Percentiles rank a stretch among this genome's conserved stretches.
These are phyloP conservation scores for Calidris pygmaea DNA, from an alignment of 2,113 vertebrate species.

Conservation along the genomic window DNA sequence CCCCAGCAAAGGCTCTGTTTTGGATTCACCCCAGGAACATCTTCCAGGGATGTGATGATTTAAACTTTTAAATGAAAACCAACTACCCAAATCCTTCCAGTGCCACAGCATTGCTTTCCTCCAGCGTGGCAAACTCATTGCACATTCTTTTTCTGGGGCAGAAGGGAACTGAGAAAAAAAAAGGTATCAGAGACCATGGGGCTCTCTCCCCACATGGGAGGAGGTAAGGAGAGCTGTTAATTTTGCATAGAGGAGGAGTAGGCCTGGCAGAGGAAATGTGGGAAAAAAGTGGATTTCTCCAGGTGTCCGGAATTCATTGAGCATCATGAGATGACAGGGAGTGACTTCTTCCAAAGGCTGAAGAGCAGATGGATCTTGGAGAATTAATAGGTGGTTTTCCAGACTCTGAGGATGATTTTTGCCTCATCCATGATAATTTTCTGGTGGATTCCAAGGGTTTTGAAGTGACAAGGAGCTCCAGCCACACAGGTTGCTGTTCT, in stretches of 20 bases:
- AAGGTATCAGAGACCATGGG: background rate
- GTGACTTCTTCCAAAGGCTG: background rate
- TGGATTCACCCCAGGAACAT: background rate
- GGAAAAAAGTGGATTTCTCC: background rate
- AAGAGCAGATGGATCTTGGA: background rate
- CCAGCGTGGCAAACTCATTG: background rate
- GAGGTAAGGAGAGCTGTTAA: background rate
- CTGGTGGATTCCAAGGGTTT: background rate
- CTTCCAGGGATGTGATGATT: background rate
- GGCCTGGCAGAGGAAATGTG: background rate
- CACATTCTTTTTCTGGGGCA: background rate
- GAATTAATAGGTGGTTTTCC: background rate
- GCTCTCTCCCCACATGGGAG: background rate
- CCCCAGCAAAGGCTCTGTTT: background rate
- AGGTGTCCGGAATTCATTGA: background rate
- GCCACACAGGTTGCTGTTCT: background rate
- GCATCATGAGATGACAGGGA: background rate
- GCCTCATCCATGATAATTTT: background rate
- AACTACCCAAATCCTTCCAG: background rate
- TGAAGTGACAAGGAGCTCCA: background rate
- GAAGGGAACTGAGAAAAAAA: background rate
- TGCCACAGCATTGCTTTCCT: fast-evolving
- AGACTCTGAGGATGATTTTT: background rate
- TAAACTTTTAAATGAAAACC: conserved; percentile 7
- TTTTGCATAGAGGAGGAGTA: background rate